phyloP scores from a whole-genome alignment of 2,888 invertebrate species.

The Xestia xanthographa region DNA sequence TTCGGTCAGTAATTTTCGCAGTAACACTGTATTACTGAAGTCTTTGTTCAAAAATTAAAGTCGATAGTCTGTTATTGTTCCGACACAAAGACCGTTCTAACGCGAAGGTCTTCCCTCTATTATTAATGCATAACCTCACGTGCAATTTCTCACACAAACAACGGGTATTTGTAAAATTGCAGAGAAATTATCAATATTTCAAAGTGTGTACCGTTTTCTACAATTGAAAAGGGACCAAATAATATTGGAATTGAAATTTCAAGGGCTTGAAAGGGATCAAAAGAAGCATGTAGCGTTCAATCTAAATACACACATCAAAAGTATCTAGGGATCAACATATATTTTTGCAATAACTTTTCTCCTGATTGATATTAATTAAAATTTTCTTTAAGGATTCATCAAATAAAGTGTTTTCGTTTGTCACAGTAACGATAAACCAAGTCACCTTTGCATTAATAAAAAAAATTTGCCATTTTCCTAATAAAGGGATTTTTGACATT shows the following conservation, averaged over 20 bases:
- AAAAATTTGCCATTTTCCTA: too few species aligned
- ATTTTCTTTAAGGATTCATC: too few species aligned
- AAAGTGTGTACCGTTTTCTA: not conserved
- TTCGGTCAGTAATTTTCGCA: not conserved
- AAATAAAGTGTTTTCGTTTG: too few species aligned
- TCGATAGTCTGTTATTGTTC: conserved; percentile 20
- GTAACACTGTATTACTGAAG: not conserved
- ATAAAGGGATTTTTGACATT: too few species aligned
- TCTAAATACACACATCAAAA: too few species aligned
- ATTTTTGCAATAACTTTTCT: too few species aligned
- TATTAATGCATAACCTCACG: conserved; percentile 27
- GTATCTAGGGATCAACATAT: too few species aligned
- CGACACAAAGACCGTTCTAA: conserved; percentile 22
- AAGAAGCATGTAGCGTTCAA: conserved; percentile 24
- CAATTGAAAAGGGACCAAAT: not conserved
- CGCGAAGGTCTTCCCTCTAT: conserved; percentile 7
- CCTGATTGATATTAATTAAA: too few species aligned
- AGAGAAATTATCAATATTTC: not conserved
- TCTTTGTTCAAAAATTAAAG: conserved; percentile 9
- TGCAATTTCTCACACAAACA: conserved; percentile 43
- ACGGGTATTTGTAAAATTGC: conserved; percentile 23
- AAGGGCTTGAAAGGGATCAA: conserved; percentile 39
- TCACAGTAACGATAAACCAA: too few species aligned
- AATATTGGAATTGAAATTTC: conserved; percentile 30
- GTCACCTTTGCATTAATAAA: too few species aligned